Percentiles rank a stretch among this genome's conserved stretches.
Conservation (phyloP, 2,113 vertebrate genomes). For the Cynopterus brachyotis region DNA sequence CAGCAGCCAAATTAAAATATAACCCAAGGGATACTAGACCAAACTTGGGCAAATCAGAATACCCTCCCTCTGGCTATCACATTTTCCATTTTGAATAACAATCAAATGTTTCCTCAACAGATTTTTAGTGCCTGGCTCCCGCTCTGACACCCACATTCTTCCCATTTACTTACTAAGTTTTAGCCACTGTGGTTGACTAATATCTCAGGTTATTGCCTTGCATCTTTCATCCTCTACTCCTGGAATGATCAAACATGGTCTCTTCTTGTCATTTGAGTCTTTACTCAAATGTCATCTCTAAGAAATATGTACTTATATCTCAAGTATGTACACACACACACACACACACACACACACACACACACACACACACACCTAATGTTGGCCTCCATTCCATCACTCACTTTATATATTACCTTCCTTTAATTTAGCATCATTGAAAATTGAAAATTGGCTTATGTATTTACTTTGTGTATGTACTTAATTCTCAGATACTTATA, state of each 20-base stretch:
- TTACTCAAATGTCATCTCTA: neutral
- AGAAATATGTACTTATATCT: neutral
- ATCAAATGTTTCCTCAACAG: neutral
- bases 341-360: no score
- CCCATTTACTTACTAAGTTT: neutral
- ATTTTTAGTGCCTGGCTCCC: neutral
- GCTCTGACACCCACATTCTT: neutral
- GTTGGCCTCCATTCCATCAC: neutral
- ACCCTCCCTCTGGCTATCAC: conserved; percentile 41
- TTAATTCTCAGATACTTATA: neutral
- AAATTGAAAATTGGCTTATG: neutral
- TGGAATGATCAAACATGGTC: neutral
- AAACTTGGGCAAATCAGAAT: conserved; percentile 54
- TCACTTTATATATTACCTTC: neutral
- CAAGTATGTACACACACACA: no score
- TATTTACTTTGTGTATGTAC: neutral
- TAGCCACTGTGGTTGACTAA: neutral
- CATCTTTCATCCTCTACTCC: neutral
- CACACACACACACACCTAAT: no score
- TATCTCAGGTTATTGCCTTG: neutral
- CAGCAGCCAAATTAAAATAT: conserved; percentile 71
- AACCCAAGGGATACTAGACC: conserved; percentile 54
- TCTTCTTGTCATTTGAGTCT: neutral
- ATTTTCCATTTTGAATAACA: conserved; percentile 53
- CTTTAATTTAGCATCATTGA: neutral